Evolutionary conservation across 1,140 invertebrate species (phyloP).

Genomic region (Lutraria rhynchaena): DNA sequence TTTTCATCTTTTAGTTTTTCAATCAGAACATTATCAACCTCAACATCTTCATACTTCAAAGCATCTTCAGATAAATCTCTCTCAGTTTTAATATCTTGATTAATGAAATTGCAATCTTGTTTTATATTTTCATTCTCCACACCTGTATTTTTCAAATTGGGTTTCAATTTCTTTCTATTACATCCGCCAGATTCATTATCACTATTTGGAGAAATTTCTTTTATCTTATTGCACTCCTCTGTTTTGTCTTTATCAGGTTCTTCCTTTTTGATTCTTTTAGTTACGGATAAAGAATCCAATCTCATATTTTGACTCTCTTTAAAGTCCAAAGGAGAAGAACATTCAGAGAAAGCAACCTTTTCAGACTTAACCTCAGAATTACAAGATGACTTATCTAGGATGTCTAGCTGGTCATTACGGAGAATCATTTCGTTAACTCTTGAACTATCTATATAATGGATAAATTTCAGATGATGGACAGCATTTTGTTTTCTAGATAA

Average conservation of each 20-base stretch:
- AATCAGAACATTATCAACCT: neutral
- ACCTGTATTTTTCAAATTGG: too few species aligned
- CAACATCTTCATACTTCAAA: constrained; percentile 12
- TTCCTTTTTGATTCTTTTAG: neutral
- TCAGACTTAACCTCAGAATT: neutral
- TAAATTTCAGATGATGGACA: constrained; percentile 32
- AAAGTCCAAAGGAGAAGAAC: neutral
- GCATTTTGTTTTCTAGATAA: constrained; percentile 39
- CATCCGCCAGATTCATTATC: too few species aligned
- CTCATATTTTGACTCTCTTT: neutral
- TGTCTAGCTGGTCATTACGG: neutral
- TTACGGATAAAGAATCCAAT: neutral
- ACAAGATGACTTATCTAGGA: neutral
- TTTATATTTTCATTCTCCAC: too few species aligned
- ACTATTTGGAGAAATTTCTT: too few species aligned
- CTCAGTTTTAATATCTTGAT: too few species aligned
- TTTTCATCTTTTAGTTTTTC: too few species aligned
- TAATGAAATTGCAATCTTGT: too few species aligned
- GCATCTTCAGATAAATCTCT: neutral
- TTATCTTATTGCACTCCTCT: too few species aligned
- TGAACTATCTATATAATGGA: constrained; percentile 16
- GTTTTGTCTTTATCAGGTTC: neutral
- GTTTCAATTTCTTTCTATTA: too few species aligned
- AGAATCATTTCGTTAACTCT: constrained; percentile 13
- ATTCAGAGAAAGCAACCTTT: neutral